Evolutionary conservation across 2,113 vertebrate genomes (phyloP).

Genomic region (Lepisosteus osseus): DNA sequence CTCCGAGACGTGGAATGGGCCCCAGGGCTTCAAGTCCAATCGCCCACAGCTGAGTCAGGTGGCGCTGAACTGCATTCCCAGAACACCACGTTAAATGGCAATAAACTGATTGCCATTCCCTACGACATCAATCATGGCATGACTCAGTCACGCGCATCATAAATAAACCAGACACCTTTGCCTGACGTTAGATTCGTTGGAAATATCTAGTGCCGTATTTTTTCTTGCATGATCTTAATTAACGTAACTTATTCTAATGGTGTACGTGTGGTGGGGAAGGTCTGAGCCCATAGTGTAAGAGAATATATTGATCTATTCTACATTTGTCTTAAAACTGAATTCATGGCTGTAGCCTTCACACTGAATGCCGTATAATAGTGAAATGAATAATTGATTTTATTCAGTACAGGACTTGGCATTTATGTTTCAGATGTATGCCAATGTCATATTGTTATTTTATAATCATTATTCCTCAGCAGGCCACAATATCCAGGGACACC

Average conservation of each 20-base stretch:
- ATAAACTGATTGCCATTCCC: slow-evolving; percentile 4
- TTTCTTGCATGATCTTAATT: too few relatives aligned
- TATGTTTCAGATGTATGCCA: slow-evolving; percentile 52
- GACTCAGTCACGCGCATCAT: slow-evolving; percentile 3
- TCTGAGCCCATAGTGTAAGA: too few relatives aligned
- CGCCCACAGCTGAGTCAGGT: not conserved
- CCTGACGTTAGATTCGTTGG: too few relatives aligned
- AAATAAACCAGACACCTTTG: not conserved
- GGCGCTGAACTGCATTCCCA: not conserved
- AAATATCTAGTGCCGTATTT: too few relatives aligned
- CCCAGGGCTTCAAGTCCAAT: too few relatives aligned
- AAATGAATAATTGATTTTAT: slow-evolving; percentile 64
- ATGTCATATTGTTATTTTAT: slow-evolving; percentile 24
- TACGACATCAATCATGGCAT: not conserved
- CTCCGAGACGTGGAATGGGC: too few relatives aligned
- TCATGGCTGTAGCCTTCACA: slow-evolving; percentile 21
- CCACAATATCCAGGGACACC: too few relatives aligned
- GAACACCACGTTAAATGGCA: not conserved
- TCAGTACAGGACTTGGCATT: slow-evolving; percentile 50
- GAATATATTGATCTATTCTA: too few relatives aligned
- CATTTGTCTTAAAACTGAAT: not conserved
- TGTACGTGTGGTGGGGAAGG: too few relatives aligned
- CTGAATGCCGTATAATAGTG: slow-evolving; percentile 45
- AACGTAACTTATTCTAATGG: too few relatives aligned
- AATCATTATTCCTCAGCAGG: too few relatives aligned